A percentile compares a stretch with the other conserved stretches of the same genome.
phyloP scores from a whole-genome alignment of 2,797 vertebrate genomes.

The Manis crassicaudata region DNA sequence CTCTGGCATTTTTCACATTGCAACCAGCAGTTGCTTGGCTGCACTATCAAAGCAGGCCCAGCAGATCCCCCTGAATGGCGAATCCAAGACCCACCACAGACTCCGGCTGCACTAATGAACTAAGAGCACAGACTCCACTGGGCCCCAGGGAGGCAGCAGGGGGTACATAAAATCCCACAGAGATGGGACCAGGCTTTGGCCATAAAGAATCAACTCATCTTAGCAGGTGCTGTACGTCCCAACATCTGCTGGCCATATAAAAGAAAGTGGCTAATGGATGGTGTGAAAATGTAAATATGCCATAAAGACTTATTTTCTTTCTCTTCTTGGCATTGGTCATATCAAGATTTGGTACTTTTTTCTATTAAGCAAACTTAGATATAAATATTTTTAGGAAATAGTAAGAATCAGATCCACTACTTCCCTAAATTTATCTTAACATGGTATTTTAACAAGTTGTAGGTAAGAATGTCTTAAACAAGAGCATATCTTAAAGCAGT shows the following conservation, averaged over 20 bases:
- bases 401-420: background rate
- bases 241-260: constrained; percentile 89
- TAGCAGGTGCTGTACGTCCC: constrained; percentile 87
- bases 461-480: background rate
- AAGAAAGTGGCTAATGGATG: constrained; percentile 81
- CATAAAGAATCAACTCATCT: constrained; percentile 87
- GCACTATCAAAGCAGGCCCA: constrained; percentile 85
- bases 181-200: constrained; percentile 56
- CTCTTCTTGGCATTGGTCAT: background rate
- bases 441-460: background rate
- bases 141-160: constrained; percentile 82
- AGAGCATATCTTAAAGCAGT: background rate
- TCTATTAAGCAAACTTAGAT: background rate
- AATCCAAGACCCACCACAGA: constrained; percentile 87
- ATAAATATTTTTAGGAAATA: background rate
- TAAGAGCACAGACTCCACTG: constrained; percentile 81
- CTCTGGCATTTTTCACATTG: constrained; percentile 85
- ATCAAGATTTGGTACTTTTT: background rate
- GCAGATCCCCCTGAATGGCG: constrained; percentile 73
- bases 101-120: constrained; percentile 83
- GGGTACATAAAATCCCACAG: constrained; percentile 83
- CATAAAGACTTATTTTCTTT: constrained; percentile 30
- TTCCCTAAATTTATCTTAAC: constrained; percentile 6
- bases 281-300: constrained; percentile 47
- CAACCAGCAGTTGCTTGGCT: constrained; percentile 87